A percentile compares a stretch with the other conserved stretches of the same genome.
These are phyloP conservation scores for Nothocercus julius DNA, from an alignment of 2,113 vertebrate genomes.

Conservation along the genomic window DNA sequence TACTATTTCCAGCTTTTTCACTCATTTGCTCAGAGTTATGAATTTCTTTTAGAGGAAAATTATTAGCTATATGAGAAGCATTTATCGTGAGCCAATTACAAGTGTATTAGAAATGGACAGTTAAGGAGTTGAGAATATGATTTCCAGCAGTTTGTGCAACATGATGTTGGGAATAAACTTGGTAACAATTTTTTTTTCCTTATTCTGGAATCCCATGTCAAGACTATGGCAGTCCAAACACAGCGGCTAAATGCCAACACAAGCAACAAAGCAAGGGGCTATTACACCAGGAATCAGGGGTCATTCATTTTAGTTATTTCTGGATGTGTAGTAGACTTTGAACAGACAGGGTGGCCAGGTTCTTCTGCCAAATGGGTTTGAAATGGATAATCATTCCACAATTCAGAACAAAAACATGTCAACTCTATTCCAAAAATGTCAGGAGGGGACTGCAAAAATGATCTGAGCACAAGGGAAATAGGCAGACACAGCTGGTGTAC, in stretches of 20 bases:
- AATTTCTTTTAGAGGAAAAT: not conserved
- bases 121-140: not conserved
- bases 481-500: not conserved
- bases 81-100: fast-evolving
- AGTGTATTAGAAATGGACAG: not conserved
- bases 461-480: not conserved
- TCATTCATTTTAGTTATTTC: conserved; percentile 15
- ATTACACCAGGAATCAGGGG: not conserved
- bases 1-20: not conserved
- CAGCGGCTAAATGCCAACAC: conserved; percentile 6
- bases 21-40: not conserved
- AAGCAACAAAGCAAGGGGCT: conserved; percentile 14
- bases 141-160: not conserved
- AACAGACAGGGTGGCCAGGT: conserved; percentile 13
- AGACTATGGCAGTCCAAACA: not conserved
- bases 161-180: not conserved
- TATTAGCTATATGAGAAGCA: not conserved
- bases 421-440: not conserved
- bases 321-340: not conserved
- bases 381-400: not conserved
- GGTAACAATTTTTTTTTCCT: no score
- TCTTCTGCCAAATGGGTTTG: conserved; percentile 46
- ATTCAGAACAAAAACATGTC: not conserved
- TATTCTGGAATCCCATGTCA: not conserved
- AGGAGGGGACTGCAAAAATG: not conserved